Evolutionary conservation across 2,888 invertebrate species (phyloP), one percentile per base, ranked within the genome.

Genomic region (Scotopteryx bipunctaria): DNA sequence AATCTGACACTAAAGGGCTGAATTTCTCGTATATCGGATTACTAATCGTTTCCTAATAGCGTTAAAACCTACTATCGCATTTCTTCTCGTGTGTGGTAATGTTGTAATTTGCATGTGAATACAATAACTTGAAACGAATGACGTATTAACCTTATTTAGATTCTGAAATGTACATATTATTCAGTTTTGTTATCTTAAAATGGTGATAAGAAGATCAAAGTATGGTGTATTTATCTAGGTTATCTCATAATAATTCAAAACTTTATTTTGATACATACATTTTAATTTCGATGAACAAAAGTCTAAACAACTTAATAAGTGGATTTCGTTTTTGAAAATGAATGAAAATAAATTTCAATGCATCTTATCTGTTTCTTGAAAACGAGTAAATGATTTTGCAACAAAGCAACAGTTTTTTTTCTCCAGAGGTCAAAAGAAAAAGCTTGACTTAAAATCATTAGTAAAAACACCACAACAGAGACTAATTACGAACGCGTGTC

Each of bases 61-160:
- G 66, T 66, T 61, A 66, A 68, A 72, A 71, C 66, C 71, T 71
- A 67, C 67, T 61, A 74, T 83, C 76, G 66, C 67, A 69, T 85
- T 81, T 78, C 82, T 71, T 68, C 73, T 81, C 82, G 81, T 86
- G 85, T 86, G 84, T 83, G 81, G 81, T 83, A 79, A 81, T 81
- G 75, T 57, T 61, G 57, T 63, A 59, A 85, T 87, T 87, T 86
- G 83, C 83, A 87, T 87, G 82, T 72, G 78, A 72, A 72, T 73
- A 66, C 69, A 68, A 79, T 81, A 80, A 82, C 82, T 82, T 79
- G 67, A 66, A 71, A 63, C 73, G 72, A 77, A 78, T 78, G 78
- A 86, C 78, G 71, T 81, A 83, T 82, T 83, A 81, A 85, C 85
- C 80, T 79, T 74, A 48, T 45, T 38, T 32, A 23, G 15, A 40